Evolutionary conservation across 2,888 invertebrate genomes (phyloP).

Genomic region (Theristus sp.): DNA sequence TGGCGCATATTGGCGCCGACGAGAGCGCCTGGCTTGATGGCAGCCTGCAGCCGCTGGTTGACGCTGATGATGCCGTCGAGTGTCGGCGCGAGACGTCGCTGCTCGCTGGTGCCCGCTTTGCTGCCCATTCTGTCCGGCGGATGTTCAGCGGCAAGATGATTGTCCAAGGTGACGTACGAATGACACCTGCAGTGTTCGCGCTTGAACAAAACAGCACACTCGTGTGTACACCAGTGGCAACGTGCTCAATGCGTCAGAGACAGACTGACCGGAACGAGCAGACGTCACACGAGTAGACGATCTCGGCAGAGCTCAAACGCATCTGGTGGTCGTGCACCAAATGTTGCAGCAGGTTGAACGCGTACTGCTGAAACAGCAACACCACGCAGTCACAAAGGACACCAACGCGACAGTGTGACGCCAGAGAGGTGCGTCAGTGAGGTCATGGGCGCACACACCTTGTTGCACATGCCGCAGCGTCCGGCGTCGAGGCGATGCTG

Average conservation of each 20-base stretch:
- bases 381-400: neutral
- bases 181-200: neutral
- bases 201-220: no score
- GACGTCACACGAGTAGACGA: slow-evolving; percentile 21
- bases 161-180: slow-evolving; percentile 14
- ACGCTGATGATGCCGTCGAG: no score
- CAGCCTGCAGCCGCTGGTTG: no score
- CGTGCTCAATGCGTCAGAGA: no score
- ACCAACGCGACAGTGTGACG: neutral
- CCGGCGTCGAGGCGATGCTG: slow-evolving; percentile 84
- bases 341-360: slow-evolving; percentile 28
- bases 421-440: no score
- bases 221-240: no score
- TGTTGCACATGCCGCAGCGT: slow-evolving; percentile 79
- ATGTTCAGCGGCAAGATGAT: slow-evolving; percentile 18
- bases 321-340: slow-evolving; percentile 22
- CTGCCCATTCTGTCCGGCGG: no score
- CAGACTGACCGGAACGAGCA: slow-evolving; percentile 15
- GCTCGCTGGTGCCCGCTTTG: no score
- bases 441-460: no score
- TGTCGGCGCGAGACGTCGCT: no score
- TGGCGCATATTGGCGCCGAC: no score
- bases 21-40: no score
- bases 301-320: slow-evolving; percentile 25
- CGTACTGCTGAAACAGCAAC: slow-evolving; percentile 23